These are phyloP conservation scores for Mionectes olivaceus DNA, from an alignment of 2,797 vertebrate genomes.

Conservation along the genomic window DNA sequence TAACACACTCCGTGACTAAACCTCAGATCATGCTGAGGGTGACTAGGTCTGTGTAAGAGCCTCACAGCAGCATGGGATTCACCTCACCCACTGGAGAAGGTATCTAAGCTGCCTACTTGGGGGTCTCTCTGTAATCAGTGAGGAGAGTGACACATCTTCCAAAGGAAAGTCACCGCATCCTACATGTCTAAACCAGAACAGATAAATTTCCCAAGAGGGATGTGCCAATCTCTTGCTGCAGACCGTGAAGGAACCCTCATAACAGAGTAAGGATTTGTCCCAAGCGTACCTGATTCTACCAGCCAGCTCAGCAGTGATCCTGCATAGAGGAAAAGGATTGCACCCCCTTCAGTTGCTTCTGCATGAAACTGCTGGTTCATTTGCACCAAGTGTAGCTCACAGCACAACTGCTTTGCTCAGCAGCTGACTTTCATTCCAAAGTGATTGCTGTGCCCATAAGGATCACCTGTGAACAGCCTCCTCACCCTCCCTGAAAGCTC, in stretches of 20 bases:
- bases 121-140: background rate
- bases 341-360: background rate
- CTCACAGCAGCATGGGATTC: background rate
- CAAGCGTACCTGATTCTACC: background rate
- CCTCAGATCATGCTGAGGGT: background rate
- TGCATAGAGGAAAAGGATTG: background rate
- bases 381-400: background rate
- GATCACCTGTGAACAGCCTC: background rate
- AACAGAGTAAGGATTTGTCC: background rate
- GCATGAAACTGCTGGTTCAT: background rate
- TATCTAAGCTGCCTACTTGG: background rate
- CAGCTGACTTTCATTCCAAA: background rate
- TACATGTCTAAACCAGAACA: background rate
- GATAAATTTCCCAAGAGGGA: background rate
- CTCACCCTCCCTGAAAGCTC: background rate
- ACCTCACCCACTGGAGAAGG: background rate
- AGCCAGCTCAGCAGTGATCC: background rate
- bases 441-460: background rate
- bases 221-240: background rate
- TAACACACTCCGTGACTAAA: background rate
- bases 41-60: background rate
- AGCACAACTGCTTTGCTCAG: background rate
- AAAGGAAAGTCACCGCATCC: background rate
- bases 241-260: background rate
- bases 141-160: background rate